Base-by-base conservation (phyloP, 2,888 invertebrate species). In the Ceraclea dissimilis region DNA sequence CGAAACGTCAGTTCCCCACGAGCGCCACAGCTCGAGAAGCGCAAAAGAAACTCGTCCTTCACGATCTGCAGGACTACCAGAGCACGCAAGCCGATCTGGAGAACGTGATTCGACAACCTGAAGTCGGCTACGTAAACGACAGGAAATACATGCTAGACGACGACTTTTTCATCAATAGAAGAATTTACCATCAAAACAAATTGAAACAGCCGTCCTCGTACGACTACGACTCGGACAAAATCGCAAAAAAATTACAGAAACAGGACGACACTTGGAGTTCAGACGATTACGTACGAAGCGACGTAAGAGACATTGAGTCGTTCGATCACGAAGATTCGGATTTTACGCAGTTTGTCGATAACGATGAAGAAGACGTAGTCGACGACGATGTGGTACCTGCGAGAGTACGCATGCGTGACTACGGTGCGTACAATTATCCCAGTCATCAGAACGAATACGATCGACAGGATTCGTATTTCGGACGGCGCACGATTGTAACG, bases 141-240 rank as follows among this genome's bases (percentile, higher is more conserved):
- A 51, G 43, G 13, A 60, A 54, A 21, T 60, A 55, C 47, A 43
- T 46, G 1, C 53, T 63, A 17, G 56, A 60, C 50, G 56, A 59
- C 17, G 61, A 56, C 11, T 59, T 57, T 51, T 60, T 51, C 43
- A 55, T 57, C 48, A 63, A 54, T 17, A 52, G 49, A 44, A 54
- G 62, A 31, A 60, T 60, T 33, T 57, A 44, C 34, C 62, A 59
- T 43, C 60, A 63, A 52, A 60, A 60, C 26, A 58, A 50, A 48
- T 18, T 5, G 11, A 60, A 43, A 19, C 54, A 50, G n/a, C 47
- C 22, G 33, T 18, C 26, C 22, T 49, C 20, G 20, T 10, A 47
- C 20, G 54, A 59, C 17, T 52, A 53, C 10, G 57, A 58, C 10
- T 51, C 49, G 11, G 59, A 52, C 8, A 56, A 60, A 26, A 47